phyloP scores from a whole-genome alignment of 2,113 vertebrate species.

The Chrysochloris asiatica region DNA sequence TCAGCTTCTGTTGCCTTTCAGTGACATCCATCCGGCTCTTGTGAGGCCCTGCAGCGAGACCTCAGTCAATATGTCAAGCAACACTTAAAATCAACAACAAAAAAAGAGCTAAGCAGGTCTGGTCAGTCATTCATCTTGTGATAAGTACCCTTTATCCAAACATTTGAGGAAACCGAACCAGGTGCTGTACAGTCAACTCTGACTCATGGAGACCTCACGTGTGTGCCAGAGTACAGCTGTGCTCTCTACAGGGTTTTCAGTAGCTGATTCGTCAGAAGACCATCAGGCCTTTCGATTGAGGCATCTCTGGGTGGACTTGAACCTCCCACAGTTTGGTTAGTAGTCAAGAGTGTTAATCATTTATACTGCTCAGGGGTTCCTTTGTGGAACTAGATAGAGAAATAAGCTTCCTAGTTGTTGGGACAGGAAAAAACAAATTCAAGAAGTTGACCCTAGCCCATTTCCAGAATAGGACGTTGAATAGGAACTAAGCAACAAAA shows the following conservation, averaged over 20 bases:
- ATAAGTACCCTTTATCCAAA: background rate
- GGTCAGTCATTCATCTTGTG: background rate
- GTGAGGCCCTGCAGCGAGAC: constrained; percentile 89
- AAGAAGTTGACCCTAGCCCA: background rate
- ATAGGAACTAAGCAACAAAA: background rate
- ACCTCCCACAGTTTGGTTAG: background rate
- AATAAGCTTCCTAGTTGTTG: background rate
- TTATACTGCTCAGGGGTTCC: background rate
- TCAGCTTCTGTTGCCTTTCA: constrained; percentile 88
- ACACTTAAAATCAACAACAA: too few species aligned
- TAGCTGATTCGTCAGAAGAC: background rate
- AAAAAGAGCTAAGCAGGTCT: too few species aligned
- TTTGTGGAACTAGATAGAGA: background rate
- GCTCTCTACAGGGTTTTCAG: background rate
- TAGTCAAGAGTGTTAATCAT: background rate
- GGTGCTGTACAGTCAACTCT: background rate
- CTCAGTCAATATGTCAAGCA: background rate
- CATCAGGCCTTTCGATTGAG: background rate
- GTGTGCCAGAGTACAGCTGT: background rate
- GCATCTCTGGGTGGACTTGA: background rate
- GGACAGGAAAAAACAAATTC: background rate
- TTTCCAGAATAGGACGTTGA: background rate
- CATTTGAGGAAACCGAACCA: background rate
- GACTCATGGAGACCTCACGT: background rate
- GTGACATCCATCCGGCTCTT: constrained; percentile 85